These are phyloP conservation scores for Theocolax elegans DNA, from an alignment of 1,140 invertebrate species.

Conservation along the genomic window DNA sequence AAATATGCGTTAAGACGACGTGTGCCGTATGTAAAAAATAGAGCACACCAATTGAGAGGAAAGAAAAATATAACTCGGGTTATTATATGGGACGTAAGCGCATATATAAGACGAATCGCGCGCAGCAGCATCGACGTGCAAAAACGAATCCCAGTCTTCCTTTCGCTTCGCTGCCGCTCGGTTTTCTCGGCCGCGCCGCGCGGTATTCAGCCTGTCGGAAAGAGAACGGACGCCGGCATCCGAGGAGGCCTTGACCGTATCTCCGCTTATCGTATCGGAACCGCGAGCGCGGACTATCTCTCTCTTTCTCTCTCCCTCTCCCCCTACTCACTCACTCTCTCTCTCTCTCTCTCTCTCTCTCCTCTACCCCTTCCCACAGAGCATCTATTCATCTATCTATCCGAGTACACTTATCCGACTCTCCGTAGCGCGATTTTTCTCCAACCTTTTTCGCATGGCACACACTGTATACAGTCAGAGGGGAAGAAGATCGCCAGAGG, in stretches of 20 bases:
- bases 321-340: neutral
- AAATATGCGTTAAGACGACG: too few species aligned
- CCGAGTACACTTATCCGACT: too few species aligned
- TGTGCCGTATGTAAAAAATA: too few species aligned
- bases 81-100: too few species aligned
- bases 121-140: neutral
- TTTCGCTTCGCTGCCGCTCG: conserved; percentile 26
- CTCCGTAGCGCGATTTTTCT: too few species aligned
- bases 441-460: too few species aligned
- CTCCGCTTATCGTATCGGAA: conserved; percentile 65
- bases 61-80: too few species aligned
- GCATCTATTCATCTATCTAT: too few species aligned
- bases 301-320: neutral
- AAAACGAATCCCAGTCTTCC: conserved; percentile 37
- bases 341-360: neutral
- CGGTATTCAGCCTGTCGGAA: conserved; percentile 60
- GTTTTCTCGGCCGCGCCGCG: conserved; percentile 29
- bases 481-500: too few species aligned
- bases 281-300: conserved; percentile 1
- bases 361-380: neutral
- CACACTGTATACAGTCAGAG: too few species aligned
- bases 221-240: conserved; percentile 66
- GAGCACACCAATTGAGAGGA: too few species aligned
- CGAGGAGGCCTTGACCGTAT: conserved; percentile 67
- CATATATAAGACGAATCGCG: too few species aligned